A percentile compares a stretch with the other conserved stretches of the same genome.
These are phyloP conservation scores for Ridgeia piscesae DNA, from an alignment of 1,140 invertebrate genomes.

Conservation along the genomic window DNA sequence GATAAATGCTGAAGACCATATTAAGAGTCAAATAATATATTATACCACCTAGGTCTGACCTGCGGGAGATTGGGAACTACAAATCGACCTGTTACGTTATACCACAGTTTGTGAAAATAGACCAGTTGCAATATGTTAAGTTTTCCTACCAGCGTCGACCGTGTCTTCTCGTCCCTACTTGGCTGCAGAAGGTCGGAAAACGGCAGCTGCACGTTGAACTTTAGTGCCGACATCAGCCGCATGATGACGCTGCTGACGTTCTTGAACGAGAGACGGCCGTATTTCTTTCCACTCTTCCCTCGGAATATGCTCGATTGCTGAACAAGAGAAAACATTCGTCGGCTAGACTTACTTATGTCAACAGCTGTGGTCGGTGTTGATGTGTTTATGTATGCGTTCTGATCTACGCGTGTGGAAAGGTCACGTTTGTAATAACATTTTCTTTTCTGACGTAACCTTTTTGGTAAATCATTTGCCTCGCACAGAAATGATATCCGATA, in stretches of 20 bases:
- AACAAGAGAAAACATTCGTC: not conserved
- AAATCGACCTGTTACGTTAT: too few relatives aligned
- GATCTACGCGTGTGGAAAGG: not conserved
- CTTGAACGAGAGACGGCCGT: conserved; percentile 12
- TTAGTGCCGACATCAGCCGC: conserved; percentile 18
- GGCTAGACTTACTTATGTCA: not conserved
- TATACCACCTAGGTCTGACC: too few relatives aligned
- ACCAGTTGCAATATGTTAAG: not conserved
- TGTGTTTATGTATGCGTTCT: not conserved
- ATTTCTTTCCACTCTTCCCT: not conserved
- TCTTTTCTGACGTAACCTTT: not conserved
- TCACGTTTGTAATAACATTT: not conserved
- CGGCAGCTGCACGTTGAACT: conserved; percentile 25
- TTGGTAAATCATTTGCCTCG: not conserved
- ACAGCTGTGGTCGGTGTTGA: not conserved
- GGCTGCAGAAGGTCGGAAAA: conserved; percentile 17
- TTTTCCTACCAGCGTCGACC: not conserved
- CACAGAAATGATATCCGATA: not conserved
- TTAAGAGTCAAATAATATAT: too few relatives aligned
- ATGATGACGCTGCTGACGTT: conserved; percentile 11
- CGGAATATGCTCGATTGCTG: not conserved
- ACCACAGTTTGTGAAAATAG: not conserved
- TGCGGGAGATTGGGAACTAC: too few relatives aligned
- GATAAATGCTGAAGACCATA: too few relatives aligned
- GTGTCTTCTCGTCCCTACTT: not conserved